Evolutionary conservation across 2,888 invertebrate species (phyloP), one percentile per base, ranked within the genome.

Genomic region (Tetragonisca angustula): DNA sequence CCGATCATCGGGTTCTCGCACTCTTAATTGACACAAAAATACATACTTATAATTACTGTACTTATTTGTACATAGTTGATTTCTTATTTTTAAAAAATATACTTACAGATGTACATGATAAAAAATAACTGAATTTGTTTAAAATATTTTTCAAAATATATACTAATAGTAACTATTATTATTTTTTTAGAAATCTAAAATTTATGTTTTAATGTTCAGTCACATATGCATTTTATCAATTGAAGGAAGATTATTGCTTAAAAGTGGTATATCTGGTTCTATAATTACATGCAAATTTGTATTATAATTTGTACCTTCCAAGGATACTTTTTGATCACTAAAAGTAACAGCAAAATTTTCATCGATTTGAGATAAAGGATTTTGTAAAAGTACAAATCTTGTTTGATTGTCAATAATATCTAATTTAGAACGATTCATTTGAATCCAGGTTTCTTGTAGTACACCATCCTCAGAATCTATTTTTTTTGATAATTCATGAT

Each of bases 361-460:
- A 21, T 81, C 78, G 21, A 84, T 76, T 56, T 86, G 32, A 15
- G 74, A 52, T 24, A 81, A 71, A 64, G 82, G 54, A 75, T 83
- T 84, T 36, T 87, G 83, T 54, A 83, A n/a, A n/a, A 85, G 70
- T n/a, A 84, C 56, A 65, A 81, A 65, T 67, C 77, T 68, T 9
- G 73, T 9, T 70, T 86, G 68, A 81, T 76, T 65, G 49, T 81
- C 77, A 68, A 78, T 68, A 11, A 27, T 27, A 27, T 79, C 78
- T 43, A 86, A 76, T 81, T 89, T 90, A 13, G 85, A 68, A 70
- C 76, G 87, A 85, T 83, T 80, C 59, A 85, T 76, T 61, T 90
- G 81, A 43, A 84, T 80, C 90, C 88, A 90, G 4, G 71, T 77
- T 77, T 79, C 52, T 49, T 71, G 62, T 54, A 84, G 21, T 68